Percentiles rank a stretch among this genome's conserved stretches.
Evolutionary conservation across 2,797 vertebrate genomes (phyloP).

Genomic region (Phoeniculus purpureus): DNA sequence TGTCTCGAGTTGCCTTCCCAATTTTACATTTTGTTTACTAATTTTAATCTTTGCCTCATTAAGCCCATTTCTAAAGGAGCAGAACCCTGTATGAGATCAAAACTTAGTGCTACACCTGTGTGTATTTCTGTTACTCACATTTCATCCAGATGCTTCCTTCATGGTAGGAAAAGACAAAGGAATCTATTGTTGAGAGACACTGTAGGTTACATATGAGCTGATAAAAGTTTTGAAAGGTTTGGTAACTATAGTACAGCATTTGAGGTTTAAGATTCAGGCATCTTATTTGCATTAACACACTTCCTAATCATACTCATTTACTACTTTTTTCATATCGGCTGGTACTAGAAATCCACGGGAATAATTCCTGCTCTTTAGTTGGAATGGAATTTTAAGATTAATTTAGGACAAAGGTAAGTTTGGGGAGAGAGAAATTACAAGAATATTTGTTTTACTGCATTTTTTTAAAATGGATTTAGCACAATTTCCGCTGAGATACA

Average conservation of each 20-base stretch:
- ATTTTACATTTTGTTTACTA: background rate
- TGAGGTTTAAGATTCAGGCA: constrained; percentile 12
- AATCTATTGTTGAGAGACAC: constrained; percentile 36
- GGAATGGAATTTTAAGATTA: background rate
- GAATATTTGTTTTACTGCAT: constrained; percentile 5
- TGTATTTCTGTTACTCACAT: constrained; percentile 47
- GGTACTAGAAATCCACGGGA: background rate
- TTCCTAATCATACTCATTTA: background rate
- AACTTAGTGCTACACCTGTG: constrained; percentile 27
- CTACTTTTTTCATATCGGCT: background rate
- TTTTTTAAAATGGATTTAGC: background rate
- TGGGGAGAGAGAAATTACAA: background rate
- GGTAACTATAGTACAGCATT: constrained; percentile 6
- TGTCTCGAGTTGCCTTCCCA: background rate
- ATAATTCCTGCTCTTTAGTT: background rate
- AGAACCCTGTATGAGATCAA: background rate
- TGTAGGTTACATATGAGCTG: background rate
- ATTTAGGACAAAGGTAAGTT: constrained; percentile 12
- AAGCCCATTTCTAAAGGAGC: background rate
- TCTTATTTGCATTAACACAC: background rate
- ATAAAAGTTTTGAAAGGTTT: constrained; percentile 38
- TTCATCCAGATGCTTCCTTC: constrained; percentile 64
- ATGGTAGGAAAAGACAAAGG: constrained; percentile 29
- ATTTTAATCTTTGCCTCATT: constrained; percentile 28
- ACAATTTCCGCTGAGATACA: background rate